Percentiles rank a stretch among this genome's conserved stretches.
Conservation (phyloP, 2,888 invertebrate genomes). For the Neoscelio sp. region DNA sequence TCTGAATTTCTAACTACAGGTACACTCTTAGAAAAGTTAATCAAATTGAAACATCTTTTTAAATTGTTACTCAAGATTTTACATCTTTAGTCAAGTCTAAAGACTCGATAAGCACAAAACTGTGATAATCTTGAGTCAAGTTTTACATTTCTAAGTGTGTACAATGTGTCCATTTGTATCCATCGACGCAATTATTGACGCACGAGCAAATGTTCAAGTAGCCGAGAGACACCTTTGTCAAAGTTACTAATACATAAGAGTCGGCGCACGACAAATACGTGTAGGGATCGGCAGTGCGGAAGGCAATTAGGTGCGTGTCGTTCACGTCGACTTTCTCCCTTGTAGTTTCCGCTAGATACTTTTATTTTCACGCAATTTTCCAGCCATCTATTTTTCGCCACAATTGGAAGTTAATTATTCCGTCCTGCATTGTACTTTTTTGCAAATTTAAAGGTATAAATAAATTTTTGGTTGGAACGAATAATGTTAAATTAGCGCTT, state of each 20-base stretch:
- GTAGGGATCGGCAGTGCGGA: slow-evolving; percentile 47
- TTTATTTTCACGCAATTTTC: slow-evolving; percentile 39
- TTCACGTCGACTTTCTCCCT: slow-evolving; percentile 48
- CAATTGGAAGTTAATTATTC: slow-evolving; percentile 32
- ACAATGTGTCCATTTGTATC: slow-evolving; percentile 21
- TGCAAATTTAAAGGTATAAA: not conserved
- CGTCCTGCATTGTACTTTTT: not conserved
- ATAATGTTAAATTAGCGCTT: no score
- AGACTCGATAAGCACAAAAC: no score
- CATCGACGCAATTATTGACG: slow-evolving; percentile 52
- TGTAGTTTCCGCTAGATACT: slow-evolving; percentile 39
- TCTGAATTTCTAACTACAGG: no score
- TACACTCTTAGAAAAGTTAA: no score
- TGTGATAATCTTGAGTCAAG: no score
- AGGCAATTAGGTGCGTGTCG: slow-evolving; percentile 63
- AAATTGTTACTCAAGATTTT: no score
- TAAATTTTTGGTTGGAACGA: no score
- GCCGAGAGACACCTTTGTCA: slow-evolving; percentile 42
- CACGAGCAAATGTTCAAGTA: slow-evolving; percentile 54
- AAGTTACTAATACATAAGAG: slow-evolving; percentile 30
- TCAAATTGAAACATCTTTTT: no score
- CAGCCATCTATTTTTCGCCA: slow-evolving; percentile 29
- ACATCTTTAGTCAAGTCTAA: no score
- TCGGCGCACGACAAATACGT: slow-evolving; percentile 34
- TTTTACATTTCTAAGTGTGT: no score